These are phyloP conservation scores for Oscheius sp. DNA, from an alignment of 2,888 invertebrate species.

Conservation along the genomic window DNA sequence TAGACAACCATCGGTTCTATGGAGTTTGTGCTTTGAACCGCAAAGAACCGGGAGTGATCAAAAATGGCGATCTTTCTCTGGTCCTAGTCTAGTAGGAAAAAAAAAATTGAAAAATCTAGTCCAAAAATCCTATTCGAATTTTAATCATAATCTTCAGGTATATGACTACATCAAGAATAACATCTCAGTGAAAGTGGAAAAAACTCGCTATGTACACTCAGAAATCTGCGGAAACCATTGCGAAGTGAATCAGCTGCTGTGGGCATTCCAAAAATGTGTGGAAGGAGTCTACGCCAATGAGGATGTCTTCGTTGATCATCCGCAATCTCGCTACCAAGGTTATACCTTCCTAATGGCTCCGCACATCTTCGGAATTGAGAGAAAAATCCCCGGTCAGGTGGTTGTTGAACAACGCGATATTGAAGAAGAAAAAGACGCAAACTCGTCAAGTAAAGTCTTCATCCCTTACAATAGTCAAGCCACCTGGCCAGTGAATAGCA, in stretches of 20 bases:
- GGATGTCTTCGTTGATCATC: conserved; percentile 39
- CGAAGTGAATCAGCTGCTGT: conserved; percentile 30
- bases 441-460: background rate
- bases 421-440: background rate
- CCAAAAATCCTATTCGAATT: no score
- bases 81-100: no score
- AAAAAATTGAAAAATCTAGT: no score
- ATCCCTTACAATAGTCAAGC: conserved; percentile 17
- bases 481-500: conserved; percentile 27
- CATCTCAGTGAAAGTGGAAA: conserved; percentile 29
- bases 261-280: conserved; percentile 31
- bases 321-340: conserved; percentile 24
- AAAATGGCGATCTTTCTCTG: no score
- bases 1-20: no score
- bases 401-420: no score
- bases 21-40: no score
- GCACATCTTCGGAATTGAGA: conserved; percentile 31
- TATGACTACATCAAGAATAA: conserved; percentile 29
- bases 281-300: conserved; percentile 28
- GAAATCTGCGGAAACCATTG: conserved; percentile 26
- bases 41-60: no score
- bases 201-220: conserved; percentile 22
- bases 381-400: background rate
- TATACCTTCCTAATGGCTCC: conserved; percentile 32
- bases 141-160: conserved; percentile 24